These are phyloP conservation scores for Kradibia gibbosae DNA, from an alignment of 1,140 invertebrate genomes.

Conservation along the genomic window DNA sequence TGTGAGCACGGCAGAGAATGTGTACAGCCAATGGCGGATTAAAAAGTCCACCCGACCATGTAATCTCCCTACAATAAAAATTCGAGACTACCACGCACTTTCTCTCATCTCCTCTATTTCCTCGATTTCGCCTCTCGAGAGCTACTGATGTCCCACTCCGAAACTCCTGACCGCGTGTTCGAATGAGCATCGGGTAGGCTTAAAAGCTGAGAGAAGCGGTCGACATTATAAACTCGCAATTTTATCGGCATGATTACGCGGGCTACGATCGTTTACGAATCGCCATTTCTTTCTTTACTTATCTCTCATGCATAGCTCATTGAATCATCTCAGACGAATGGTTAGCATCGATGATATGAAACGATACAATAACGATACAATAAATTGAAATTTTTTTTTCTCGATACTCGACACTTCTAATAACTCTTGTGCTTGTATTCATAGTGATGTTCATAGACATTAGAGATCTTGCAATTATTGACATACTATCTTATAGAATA, in stretches of 20 bases:
- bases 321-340: too few species aligned
- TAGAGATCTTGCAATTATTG: too few species aligned
- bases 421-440: too few species aligned
- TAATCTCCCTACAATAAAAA: conserved; percentile 47
- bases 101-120: neutral
- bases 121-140: neutral
- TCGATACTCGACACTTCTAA: too few species aligned
- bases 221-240: neutral
- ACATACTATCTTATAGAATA: too few species aligned
- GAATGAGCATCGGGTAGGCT: neutral
- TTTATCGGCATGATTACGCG: neutral
- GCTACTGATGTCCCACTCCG: too few species aligned
- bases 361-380: too few species aligned
- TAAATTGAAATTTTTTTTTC: too few species aligned
- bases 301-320: too few species aligned
- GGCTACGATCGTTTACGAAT: neutral
- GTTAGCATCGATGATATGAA: too few species aligned
- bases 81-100: neutral
- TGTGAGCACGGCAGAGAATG: too few species aligned
- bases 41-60: conserved; percentile 40
- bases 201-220: neutral
- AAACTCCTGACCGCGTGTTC: neutral
- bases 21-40: conserved; percentile 24
- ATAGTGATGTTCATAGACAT: too few species aligned
- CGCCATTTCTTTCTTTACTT: neutral